A percentile compares a stretch with the other conserved stretches of the same genome.
Conservation (phyloP, 2,888 invertebrate species). For the Drosophila ezoana region DNA sequence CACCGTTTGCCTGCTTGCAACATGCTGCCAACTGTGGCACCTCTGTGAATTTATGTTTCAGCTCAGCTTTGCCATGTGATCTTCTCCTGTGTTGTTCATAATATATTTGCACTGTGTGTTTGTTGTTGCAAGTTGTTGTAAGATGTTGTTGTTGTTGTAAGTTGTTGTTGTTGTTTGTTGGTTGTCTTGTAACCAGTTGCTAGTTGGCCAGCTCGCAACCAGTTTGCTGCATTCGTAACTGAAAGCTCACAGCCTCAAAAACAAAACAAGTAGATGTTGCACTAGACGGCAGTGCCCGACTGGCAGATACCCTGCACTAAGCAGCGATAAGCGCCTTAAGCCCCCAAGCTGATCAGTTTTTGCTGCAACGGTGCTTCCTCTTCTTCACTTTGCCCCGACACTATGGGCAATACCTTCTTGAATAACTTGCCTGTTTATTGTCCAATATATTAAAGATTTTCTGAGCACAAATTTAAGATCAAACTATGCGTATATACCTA, state of each 20-base stretch:
- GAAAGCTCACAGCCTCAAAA: constrained; percentile 5
- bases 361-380: no score
- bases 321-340: no score
- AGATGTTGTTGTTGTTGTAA: constrained; percentile 9
- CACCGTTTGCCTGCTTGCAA: constrained; percentile 32
- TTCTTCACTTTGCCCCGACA: no score
- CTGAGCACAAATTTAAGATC: no score
- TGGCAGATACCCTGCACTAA: no score
- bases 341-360: no score
- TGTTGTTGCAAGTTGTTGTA: background rate
- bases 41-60: constrained; percentile 4
- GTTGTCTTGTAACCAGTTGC: constrained; percentile 48
- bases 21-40: constrained; percentile 43
- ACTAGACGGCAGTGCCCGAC: no score
- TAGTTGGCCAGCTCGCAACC: constrained; percentile 33
- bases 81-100: constrained; percentile 30
- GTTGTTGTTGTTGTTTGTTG: constrained; percentile 10
- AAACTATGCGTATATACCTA: no score
- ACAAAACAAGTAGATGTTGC: background rate
- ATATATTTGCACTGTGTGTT: constrained; percentile 28
- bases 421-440: no score
- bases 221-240: constrained; percentile 38
- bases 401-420: no score
- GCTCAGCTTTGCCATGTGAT: constrained; percentile 33
- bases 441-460: no score